These are phyloP conservation scores for Apamea crenata DNA, from an alignment of 2,888 invertebrate species.

Conservation along the genomic window DNA sequence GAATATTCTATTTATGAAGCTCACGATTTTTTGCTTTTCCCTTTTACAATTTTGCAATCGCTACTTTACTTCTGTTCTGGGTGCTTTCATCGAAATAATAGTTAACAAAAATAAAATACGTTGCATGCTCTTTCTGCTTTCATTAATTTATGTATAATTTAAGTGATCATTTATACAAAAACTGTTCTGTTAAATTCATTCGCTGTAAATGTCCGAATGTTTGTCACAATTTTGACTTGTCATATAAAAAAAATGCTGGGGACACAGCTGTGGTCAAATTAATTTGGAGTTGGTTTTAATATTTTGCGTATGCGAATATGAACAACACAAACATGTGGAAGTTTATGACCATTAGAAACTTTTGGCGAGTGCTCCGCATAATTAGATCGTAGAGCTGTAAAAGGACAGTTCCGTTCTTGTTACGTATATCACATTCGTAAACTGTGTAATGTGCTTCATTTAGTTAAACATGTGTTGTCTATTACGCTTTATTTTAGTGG, in stretches of 20 bases:
- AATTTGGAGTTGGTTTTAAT: slow-evolving; percentile 63
- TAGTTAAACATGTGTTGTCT: slow-evolving; percentile 33
- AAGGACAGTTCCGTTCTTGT: slow-evolving; percentile 56
- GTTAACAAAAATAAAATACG: slow-evolving; percentile 45
- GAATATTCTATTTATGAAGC: slow-evolving; percentile 80
- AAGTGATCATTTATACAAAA: neutral
- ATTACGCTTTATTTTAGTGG: slow-evolving; percentile 29
- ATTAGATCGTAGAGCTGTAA: slow-evolving; percentile 48
- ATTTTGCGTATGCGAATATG: slow-evolving; percentile 53
- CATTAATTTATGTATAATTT: slow-evolving; percentile 28
- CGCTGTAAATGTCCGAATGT: slow-evolving; percentile 10
- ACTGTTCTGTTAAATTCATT: neutral
- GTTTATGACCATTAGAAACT: slow-evolving; percentile 64
- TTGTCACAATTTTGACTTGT: slow-evolving; percentile 27
- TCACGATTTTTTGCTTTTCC: slow-evolving; percentile 74
- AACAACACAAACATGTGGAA: slow-evolving; percentile 49
- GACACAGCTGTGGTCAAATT: slow-evolving; percentile 59
- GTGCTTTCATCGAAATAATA: slow-evolving; percentile 63
- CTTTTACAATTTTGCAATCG: slow-evolving; percentile 69
- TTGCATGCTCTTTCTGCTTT: slow-evolving; percentile 18
- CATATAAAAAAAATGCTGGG: slow-evolving; percentile 40
- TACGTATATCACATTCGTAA: slow-evolving; percentile 31
- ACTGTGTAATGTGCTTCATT: slow-evolving; percentile 28
- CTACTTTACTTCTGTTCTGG: slow-evolving; percentile 57
- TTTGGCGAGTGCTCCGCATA: slow-evolving; percentile 57